phyloP scores from a whole-genome alignment of 2,888 invertebrate genomes.

The Ptilodon capucinus region DNA sequence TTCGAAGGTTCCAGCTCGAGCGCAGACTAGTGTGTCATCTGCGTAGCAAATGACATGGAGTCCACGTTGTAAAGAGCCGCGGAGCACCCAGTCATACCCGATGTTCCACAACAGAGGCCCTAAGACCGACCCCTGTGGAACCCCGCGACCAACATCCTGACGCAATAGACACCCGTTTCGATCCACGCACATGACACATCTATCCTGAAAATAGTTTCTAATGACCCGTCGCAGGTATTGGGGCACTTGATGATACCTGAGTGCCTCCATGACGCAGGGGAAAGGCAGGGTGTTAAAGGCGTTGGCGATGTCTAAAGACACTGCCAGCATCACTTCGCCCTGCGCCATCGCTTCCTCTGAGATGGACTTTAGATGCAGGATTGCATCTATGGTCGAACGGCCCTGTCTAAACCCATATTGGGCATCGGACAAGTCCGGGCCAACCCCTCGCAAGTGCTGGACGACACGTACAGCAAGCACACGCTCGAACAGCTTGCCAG shows the following conservation, averaged over 20 bases:
- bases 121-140: constrained; percentile 24
- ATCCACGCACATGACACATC: background rate
- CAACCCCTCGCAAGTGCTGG: background rate
- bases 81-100: no score
- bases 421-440: constrained; percentile 1
- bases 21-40: constrained; percentile 19
- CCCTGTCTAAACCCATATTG: constrained; percentile 11
- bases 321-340: constrained; percentile 20
- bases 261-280: constrained; percentile 20
- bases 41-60: constrained; percentile 16
- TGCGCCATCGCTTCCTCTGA: constrained; percentile 6
- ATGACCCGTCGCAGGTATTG: constrained; percentile 10
- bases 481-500: constrained; percentile 4
- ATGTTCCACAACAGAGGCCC: no score
- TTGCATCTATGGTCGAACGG: constrained; percentile 10
- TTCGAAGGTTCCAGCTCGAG: background rate
- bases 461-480: background rate
- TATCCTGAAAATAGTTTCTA: constrained; percentile 6
- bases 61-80: constrained; percentile 4
- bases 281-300: constrained; percentile 32
- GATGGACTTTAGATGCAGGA: constrained; percentile 1
- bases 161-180: background rate
- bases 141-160: constrained; percentile 9
- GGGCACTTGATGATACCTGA: constrained; percentile 21
- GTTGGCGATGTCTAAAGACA: constrained; percentile 26